Percentiles rank a stretch among this genome's conserved stretches.
phyloP scores from a whole-genome alignment of 2,113 vertebrate genomes.

The Blennius ocellaris region DNA sequence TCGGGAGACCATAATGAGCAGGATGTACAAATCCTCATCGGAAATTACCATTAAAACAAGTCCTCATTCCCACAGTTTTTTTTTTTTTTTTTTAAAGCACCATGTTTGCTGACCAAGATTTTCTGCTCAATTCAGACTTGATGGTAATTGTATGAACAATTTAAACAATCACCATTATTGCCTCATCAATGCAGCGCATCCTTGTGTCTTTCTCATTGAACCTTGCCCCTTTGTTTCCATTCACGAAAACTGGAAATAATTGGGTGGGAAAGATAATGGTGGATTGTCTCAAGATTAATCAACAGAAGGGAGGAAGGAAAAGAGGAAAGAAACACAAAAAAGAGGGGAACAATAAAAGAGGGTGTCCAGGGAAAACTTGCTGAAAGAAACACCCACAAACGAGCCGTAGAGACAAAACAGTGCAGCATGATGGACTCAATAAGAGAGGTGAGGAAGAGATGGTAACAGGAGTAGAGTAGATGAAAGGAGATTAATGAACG shows the following conservation, averaged over 20 bases:
- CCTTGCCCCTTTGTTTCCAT: background rate
- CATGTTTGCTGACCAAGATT: background rate
- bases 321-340: constrained; percentile 17
- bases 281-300: constrained; percentile 21
- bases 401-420: background rate
- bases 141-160: background rate
- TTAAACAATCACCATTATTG: background rate
- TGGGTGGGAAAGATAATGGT: constrained; percentile 22
- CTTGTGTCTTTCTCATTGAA: background rate
- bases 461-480: background rate
- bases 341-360: background rate
- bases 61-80: background rate
- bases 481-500: constrained; percentile 13
- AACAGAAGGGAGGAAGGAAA: background rate
- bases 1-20: background rate
- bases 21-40: background rate
- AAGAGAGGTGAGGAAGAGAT: background rate
- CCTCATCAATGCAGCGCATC: background rate
- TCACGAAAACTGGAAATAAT: constrained; percentile 39
- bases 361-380: background rate
- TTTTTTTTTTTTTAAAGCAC: background rate
- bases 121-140: background rate
- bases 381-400: background rate
- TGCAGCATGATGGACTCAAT: background rate
- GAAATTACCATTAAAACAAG: background rate